These are phyloP conservation scores for Dendrocincla fuliginosa DNA, from an alignment of 2,797 vertebrate genomes.

Conservation along the genomic window DNA sequence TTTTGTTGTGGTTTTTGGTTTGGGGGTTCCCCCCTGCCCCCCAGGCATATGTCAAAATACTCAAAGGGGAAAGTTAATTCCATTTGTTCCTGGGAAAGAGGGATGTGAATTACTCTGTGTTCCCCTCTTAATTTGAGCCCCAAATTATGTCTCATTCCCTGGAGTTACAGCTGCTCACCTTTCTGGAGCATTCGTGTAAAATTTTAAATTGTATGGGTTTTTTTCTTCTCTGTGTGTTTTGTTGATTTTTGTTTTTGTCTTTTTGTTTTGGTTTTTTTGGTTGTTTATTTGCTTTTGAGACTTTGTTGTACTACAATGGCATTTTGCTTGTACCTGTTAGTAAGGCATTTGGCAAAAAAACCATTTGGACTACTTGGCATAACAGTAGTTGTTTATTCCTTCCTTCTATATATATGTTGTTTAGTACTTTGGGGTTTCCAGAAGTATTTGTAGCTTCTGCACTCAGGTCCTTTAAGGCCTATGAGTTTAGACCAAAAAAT, in stretches of 20 bases:
- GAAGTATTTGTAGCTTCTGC: neutral
- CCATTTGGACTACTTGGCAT: neutral
- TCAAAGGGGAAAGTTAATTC: neutral
- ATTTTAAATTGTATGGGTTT: neutral
- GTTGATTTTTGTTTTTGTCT: neutral
- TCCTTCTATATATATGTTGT: neutral
- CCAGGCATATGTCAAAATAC: neutral
- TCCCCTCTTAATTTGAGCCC: neutral
- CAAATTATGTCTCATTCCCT: neutral
- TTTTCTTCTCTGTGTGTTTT: neutral
- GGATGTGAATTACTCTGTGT: neutral
- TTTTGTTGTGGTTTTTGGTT: neutral
- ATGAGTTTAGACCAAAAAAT: neutral
- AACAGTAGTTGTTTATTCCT: neutral
- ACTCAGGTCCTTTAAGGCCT: neutral
- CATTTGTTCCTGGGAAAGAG: neutral
- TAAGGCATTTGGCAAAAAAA: neutral
- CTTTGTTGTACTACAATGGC: neutral
- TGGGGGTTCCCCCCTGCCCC: rapidly evolving
- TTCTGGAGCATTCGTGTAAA: neutral
- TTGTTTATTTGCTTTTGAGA: neutral
- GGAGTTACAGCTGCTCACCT: neutral
- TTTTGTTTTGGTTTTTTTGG: neutral
- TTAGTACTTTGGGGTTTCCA: neutral
- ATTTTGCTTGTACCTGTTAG: neutral